Evolutionary conservation across 1,140 invertebrate genomes (phyloP).

Genomic region (Cryptotermes secundus): DNA sequence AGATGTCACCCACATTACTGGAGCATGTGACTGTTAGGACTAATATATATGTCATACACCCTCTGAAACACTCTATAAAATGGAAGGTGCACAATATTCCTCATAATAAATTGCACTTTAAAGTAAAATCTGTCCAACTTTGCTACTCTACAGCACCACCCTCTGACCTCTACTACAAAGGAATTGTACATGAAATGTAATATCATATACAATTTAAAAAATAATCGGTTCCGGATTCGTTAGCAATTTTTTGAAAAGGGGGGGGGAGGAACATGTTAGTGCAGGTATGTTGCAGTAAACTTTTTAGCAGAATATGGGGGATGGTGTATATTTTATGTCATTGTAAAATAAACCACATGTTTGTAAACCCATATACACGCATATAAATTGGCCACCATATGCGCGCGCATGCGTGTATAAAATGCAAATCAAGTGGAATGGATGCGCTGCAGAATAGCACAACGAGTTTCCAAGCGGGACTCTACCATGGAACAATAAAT

Average conservation of each 20-base stretch:
- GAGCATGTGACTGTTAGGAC: too few species aligned
- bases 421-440: slow-evolving; percentile 5
- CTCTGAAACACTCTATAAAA: background rate
- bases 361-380: background rate
- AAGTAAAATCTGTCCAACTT: background rate
- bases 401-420: background rate
- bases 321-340: too few species aligned
- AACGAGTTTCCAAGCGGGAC: background rate
- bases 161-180: too few species aligned
- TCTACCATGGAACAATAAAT: slow-evolving; percentile 8
- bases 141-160: background rate
- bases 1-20: too few species aligned
- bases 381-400: background rate
- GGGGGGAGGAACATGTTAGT: too few species aligned
- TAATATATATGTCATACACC: too few species aligned
- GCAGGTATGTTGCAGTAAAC: background rate
- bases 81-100: background rate
- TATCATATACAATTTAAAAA: background rate
- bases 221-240: background rate
- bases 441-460: background rate
- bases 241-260: background rate
- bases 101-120: background rate
- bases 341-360: background rate
- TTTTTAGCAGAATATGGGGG: background rate
- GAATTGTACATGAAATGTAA: background rate